Evolutionary conservation across 2,113 vertebrate species (phyloP), one percentile per base, ranked within the genome.

Genomic region (Dicentrarchus labrax): DNA sequence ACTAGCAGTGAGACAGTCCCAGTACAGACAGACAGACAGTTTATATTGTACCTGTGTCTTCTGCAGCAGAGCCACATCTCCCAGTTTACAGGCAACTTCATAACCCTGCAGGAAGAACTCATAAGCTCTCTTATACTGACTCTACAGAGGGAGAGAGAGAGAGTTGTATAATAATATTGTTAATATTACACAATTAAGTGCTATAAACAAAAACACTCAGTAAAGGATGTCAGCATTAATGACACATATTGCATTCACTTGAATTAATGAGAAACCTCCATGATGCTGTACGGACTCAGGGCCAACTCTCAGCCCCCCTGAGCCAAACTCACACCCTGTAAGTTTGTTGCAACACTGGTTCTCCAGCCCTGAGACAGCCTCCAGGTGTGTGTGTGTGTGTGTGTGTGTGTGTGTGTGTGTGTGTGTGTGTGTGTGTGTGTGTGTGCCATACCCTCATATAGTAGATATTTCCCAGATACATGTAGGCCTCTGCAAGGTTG

Each of bases 31-130:
- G 0, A 38, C 10, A 62, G 21, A 16, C 3, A 16, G 1, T 15
- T 48, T 48, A 4, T 16, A 19, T 0, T 0, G 0, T 19, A 88
- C 96, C 94, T 96, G 96, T 0, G 94, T 90, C 77, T 95, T 95
- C 6, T 96, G 91, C 91, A 94, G 61, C 47, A 94, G 87, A 15
- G 83, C 16, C 61, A 86, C 36, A 15, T 90, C 79, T 21, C 54
- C 84, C 8, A 94, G 66, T 17, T 80, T 12, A 72, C 89, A 89
- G 10, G 96, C 93, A 0, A 93, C 85, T 19, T 96, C 88, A 19
- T 90, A 97, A 76, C 96, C 95, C 76, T 84, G 91, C n/a, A 75
- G 90, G 84, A 97, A 97, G 84, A 87, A 92, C 36, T 94, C 87
- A 24, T 3, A 51, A 0, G 80, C 87, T 59, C 16, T 72, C 0